Percentiles rank a stretch among this genome's conserved stretches.
These are phyloP conservation scores for Castor canadensis DNA, from an alignment of 2,113 vertebrate genomes.

Conservation along the genomic window DNA sequence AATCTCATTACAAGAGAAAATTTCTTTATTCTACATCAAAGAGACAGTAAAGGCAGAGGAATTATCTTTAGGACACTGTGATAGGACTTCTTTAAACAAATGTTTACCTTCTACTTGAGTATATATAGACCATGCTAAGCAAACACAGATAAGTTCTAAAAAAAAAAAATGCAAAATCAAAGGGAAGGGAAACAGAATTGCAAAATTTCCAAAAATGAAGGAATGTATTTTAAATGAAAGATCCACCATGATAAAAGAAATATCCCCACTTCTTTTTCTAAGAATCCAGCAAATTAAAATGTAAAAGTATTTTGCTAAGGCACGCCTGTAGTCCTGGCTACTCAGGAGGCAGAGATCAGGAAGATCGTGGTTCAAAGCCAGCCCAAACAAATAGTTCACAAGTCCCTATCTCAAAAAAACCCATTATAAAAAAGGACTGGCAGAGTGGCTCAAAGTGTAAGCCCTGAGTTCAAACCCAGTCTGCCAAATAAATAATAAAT, in stretches of 20 bases:
- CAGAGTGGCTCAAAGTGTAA: too few relatives aligned
- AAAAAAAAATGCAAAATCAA: not conserved
- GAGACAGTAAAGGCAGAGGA: constrained; percentile 15
- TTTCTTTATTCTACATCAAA: constrained; percentile 58
- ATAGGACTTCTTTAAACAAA: constrained; percentile 23
- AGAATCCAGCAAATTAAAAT: constrained; percentile 38
- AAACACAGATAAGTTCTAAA: not conserved
- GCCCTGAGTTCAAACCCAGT: too few relatives aligned
- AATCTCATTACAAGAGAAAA: constrained; percentile 37
- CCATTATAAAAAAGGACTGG: too few relatives aligned
- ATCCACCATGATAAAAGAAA: not conserved
- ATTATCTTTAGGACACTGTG: constrained; percentile 31
- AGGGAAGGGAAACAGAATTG: constrained; percentile 36
- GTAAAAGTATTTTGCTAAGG: not conserved
- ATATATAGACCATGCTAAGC: not conserved
- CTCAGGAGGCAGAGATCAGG: too few relatives aligned
- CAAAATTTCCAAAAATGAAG: constrained; percentile 53
- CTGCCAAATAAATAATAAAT: too few relatives aligned
- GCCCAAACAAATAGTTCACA: too few relatives aligned
- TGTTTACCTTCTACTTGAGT: constrained; percentile 37
- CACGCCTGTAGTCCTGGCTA: too few relatives aligned
- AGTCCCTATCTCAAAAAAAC: too few relatives aligned
- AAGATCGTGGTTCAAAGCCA: too few relatives aligned
- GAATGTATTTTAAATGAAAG: constrained; percentile 29
- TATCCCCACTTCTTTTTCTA: not conserved